These are phyloP conservation scores for Nomada hirtipes DNA, from an alignment of 2,888 invertebrate genomes.

Conservation along the genomic window DNA sequence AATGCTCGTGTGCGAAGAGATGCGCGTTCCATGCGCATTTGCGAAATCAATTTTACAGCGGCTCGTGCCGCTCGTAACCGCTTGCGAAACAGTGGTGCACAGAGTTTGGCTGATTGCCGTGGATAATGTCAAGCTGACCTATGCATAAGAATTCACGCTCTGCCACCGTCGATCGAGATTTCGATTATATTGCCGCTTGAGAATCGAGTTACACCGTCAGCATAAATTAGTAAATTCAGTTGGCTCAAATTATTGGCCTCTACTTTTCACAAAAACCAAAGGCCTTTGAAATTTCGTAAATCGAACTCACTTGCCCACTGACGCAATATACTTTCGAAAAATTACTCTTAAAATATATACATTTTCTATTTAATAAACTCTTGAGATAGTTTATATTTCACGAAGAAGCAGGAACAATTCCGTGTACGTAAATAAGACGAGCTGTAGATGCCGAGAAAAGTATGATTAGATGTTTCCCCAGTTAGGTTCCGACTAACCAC, in stretches of 20 bases:
- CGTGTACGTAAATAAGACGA: not conserved
- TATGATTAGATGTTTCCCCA: constrained; percentile 28
- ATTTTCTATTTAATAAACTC: not conserved
- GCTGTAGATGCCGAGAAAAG: not conserved
- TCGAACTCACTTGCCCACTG: not conserved
- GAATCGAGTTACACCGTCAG: constrained; percentile 13
- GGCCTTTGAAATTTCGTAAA: not conserved
- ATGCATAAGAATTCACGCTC: constrained; percentile 45
- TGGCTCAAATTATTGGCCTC: not conserved
- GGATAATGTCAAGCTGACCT: constrained; percentile 61
- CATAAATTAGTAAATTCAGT: constrained; percentile 18
- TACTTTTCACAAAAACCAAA: not conserved
- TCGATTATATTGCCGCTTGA: constrained; percentile 30
- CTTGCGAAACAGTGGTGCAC: constrained; percentile 51
- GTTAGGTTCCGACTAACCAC: constrained; percentile 24
- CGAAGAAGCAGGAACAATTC: not conserved
- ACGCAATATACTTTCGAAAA: too few relatives aligned
- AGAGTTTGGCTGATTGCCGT: constrained; percentile 42
- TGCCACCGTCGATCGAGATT: constrained; percentile 28
- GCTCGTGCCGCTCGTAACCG: constrained; percentile 55
- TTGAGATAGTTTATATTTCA: not conserved
- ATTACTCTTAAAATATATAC: too few relatives aligned
- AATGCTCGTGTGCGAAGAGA: not conserved
- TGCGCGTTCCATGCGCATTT: constrained; percentile 28
- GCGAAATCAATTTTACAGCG: constrained; percentile 55